Percentiles rank a stretch among this genome's conserved stretches.
Conservation (phyloP, 2,797 vertebrate species). For the Propithecus deckenii region DNA sequence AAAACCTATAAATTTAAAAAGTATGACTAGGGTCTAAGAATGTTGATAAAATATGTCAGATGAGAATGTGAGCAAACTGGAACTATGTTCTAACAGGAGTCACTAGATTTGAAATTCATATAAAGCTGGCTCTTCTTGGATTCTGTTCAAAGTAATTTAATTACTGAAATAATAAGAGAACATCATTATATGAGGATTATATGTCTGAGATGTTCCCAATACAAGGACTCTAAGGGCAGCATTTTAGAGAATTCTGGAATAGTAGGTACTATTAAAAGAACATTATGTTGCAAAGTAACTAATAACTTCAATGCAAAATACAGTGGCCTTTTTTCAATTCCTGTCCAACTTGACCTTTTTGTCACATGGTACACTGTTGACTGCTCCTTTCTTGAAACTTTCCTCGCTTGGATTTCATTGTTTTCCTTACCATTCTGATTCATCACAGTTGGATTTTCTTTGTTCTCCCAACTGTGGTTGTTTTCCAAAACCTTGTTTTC, state of each 20-base stretch:
- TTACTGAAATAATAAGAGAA: conserved; percentile 48
- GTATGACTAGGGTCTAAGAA: conserved; percentile 50
- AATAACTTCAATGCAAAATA: conserved; percentile 46
- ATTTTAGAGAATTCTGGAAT: conserved; percentile 45
- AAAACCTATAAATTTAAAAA: conserved; percentile 54
- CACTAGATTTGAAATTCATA: conserved; percentile 14
- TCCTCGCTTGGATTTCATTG: not conserved
- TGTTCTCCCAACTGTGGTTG: not conserved
- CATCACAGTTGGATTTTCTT: not conserved
- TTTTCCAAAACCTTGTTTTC: not conserved
- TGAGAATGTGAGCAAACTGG: conserved; percentile 16
- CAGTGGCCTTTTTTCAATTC: not conserved
- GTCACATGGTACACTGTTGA: not conserved
- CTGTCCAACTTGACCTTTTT: conserved; percentile 33
- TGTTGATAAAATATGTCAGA: conserved; percentile 44
- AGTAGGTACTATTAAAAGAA: conserved; percentile 18
- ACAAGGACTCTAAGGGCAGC: not conserved
- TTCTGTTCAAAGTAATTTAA: conserved; percentile 3
- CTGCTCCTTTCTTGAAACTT: conserved; percentile 1
- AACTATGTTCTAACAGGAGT: conserved; percentile 3
- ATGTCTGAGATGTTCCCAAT: not conserved
- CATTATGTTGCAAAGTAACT: conserved; percentile 44
- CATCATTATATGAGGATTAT: conserved; percentile 28
- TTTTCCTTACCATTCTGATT: not conserved
- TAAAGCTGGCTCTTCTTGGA: conserved; percentile 43